A percentile compares a stretch with the other conserved stretches of the same genome.
Conservation (phyloP, 2,797 vertebrate species). For the Paedocypris micromegethes region DNA sequence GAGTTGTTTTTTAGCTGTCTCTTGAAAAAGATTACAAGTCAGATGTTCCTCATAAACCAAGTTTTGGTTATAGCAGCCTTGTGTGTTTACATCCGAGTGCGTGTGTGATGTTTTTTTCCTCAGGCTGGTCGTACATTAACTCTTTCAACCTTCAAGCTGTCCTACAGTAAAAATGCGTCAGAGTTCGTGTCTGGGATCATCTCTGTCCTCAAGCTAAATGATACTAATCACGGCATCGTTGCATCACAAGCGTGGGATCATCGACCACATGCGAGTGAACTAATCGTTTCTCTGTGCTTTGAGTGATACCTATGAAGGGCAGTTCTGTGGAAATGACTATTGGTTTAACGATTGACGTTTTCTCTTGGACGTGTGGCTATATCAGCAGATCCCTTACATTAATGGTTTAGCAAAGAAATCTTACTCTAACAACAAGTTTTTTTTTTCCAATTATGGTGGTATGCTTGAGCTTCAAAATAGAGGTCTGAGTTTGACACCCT, state of each 20-base stretch:
- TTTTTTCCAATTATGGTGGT: too few species aligned
- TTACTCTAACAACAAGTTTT: too few species aligned
- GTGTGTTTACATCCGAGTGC: not conserved
- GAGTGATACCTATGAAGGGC: constrained; percentile 1
- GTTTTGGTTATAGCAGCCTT: too few species aligned
- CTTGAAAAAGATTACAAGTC: too few species aligned
- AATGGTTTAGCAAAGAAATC: too few species aligned
- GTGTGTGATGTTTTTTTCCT: constrained; percentile 5
- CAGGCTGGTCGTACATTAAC: not conserved
- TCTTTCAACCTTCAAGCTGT: not conserved
- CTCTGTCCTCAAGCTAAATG: constrained; percentile 2
- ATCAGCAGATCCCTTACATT: too few species aligned
- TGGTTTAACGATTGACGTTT: too few species aligned
- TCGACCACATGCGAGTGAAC: constrained; percentile 12
- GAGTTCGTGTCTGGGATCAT: constrained; percentile 18
- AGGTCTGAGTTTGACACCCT: too few species aligned
- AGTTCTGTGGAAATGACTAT: not conserved
- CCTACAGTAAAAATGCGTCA: not conserved
- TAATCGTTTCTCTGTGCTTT: not conserved
- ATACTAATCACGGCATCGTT: constrained; percentile 17
- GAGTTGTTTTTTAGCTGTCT: too few species aligned
- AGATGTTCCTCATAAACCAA: too few species aligned
- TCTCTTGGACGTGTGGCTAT: too few species aligned
- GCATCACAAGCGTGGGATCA: not conserved
- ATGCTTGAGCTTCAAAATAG: too few species aligned